Evolutionary conservation across 1,140 invertebrate species (phyloP).

Genomic region (Meloidogyne hapla): DNA sequence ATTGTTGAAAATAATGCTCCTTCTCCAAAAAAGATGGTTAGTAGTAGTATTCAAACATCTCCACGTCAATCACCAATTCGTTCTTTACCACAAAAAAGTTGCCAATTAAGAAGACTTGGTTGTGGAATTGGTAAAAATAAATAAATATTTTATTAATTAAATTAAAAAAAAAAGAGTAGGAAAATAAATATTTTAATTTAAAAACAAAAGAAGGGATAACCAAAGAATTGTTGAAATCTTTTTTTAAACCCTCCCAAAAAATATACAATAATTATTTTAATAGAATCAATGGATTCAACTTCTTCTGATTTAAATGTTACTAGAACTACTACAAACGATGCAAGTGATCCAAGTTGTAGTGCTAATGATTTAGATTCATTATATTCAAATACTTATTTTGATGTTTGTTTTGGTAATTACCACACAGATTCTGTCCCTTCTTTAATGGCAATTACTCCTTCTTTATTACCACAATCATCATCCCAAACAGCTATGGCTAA

Average conservation of each 20-base stretch:
- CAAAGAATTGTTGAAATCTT: too few species aligned
- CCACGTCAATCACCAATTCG: conserved; percentile 30
- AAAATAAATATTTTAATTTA: too few species aligned
- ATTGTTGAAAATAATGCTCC: conserved; percentile 40
- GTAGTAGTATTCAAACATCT: conserved; percentile 40
- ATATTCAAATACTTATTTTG: conserved; percentile 46
- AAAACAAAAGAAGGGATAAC: too few species aligned
- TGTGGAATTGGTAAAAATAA: conserved; percentile 24
- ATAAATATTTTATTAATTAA: conserved; percentile 17
- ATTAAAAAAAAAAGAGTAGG: too few species aligned
- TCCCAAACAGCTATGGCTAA: conserved; percentile 32
- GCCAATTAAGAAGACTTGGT: background rate
- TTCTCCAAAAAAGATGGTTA: conserved; percentile 44
- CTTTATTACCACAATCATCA: background rate
- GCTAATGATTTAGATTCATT: conserved; percentile 46
- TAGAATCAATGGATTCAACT: conserved; percentile 45
- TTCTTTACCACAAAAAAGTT: background rate
- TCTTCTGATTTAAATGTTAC: conserved; percentile 38
- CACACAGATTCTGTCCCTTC: conserved; percentile 44
- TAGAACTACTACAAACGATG: conserved; percentile 17
- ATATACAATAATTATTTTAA: background rate
- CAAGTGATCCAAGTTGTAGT: conserved; percentile 26
- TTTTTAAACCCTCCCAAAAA: background rate
- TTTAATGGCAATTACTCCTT: conserved; percentile 28
- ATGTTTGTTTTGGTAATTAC: conserved; percentile 42